A percentile compares a stretch with the other conserved stretches of the same genome.
phyloP scores from a whole-genome alignment of 1,140 invertebrate genomes.

The Globodera rostochiensis region DNA sequence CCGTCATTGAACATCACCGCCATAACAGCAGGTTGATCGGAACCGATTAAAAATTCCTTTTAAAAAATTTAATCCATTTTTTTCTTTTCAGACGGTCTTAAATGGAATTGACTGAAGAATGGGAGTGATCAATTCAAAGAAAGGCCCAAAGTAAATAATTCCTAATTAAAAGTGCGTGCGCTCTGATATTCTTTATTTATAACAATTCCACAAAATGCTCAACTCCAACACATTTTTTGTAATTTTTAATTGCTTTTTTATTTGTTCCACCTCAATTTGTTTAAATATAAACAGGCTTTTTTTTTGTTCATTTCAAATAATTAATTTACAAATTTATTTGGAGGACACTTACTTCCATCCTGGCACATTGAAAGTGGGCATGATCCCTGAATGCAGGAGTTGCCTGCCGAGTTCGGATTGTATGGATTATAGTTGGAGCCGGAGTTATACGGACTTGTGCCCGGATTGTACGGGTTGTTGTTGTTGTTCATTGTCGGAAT shows the following conservation, averaged over 20 bases:
- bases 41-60: too few relatives aligned
- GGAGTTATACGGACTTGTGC: neutral
- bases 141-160: neutral
- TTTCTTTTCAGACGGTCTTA: neutral
- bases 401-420: neutral
- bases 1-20: slow-evolving; percentile 4
- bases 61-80: too few relatives aligned
- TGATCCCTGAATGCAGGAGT: neutral
- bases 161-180: neutral
- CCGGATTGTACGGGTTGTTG: neutral
- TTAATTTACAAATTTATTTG: too few relatives aligned
- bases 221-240: too few relatives aligned
- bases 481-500: neutral
- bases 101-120: neutral
- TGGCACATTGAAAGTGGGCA: slow-evolving; percentile 8
- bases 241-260: too few relatives aligned
- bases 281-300: too few relatives aligned
- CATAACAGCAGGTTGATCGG: neutral
- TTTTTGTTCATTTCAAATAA: too few relatives aligned
- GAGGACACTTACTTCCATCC: neutral
- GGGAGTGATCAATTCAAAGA: neutral
- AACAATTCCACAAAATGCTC: neutral
- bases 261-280: too few relatives aligned
- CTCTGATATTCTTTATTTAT: too few relatives aligned
- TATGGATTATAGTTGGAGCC: neutral